These are phyloP conservation scores for Babyrousa celebensis DNA, from an alignment of 2,797 vertebrate species.

Conservation along the genomic window DNA sequence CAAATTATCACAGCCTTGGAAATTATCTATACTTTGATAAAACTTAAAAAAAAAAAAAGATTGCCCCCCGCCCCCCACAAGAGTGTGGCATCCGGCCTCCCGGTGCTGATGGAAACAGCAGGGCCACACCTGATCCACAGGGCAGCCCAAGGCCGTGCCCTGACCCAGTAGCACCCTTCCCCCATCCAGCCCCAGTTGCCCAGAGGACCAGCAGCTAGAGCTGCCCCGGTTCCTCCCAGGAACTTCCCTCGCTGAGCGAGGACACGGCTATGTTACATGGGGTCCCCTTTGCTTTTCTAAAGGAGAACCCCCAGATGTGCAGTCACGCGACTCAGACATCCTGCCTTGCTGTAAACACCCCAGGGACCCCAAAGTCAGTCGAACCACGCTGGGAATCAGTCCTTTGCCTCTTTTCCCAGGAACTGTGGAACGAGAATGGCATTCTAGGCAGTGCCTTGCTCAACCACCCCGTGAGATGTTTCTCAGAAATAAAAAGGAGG, in stretches of 20 bases:
- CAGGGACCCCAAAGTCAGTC: neutral
- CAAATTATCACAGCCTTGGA: too few species aligned
- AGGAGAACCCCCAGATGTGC: accelerated
- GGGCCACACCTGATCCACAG: accelerated
- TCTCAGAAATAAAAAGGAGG: accelerated
- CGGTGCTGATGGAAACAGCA: accelerated
- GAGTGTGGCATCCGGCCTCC: accelerated
- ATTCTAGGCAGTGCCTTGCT: neutral
- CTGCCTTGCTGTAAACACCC: accelerated
- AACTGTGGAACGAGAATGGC: accelerated
- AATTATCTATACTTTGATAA: too few species aligned
- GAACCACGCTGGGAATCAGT: accelerated
- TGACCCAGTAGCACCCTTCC: accelerated
- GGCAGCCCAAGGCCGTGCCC: neutral
- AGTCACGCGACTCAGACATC: accelerated
- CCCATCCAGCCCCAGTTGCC: accelerated
- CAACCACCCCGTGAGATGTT: accelerated
- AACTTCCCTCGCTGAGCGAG: too few species aligned
- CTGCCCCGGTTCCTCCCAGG: accelerated
- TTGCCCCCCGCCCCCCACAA: too few species aligned
- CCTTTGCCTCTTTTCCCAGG: neutral
- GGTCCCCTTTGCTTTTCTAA: too few species aligned
- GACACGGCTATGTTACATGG: accelerated
- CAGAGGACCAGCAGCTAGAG: accelerated
- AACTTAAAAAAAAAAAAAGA: too few species aligned